Evolutionary conservation across 2,888 invertebrate genomes (phyloP), one percentile per base, ranked within the genome.

Genomic region (Drosophila sordidula): DNA sequence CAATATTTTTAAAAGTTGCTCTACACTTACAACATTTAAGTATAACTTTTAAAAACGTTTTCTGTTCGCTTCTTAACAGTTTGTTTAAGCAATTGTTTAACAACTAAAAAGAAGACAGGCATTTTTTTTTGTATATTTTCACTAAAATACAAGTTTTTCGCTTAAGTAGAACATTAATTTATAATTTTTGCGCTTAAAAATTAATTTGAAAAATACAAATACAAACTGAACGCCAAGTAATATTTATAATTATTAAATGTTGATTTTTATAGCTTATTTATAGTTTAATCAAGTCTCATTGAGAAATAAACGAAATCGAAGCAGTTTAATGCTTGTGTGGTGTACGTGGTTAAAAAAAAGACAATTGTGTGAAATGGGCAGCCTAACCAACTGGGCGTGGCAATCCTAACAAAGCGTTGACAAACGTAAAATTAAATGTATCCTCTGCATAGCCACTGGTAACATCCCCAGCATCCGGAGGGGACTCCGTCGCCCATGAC

Each of bases 391-490:
- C 50, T 55, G 84, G 70, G 56, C 89, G 87, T 70, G 86, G 87
- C 87, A 91, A 82, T 78, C 91, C 91, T 75, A 90, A 82, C 89
- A 91, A 90, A 78, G 90, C 91, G 70, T 90, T 89, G 75, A 90
- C 90, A 82, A 90, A 91, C 54, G 89, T 90, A 76, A 83, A 91
- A 87, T 89, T 87, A 87, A 91, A 90, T 59, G 89, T 86, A 70
- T 91, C 90, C 63, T 89, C 89, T 59, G 77, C 74, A 47, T 88
- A 75, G 47, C 63, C 52, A 16, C 51, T 59, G 55, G 55, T 55
- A 44, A 39, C 42, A 65, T 61, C 57, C 22, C 42, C 61, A 57
- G 47, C 58, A 54, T 63, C 50, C 32, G 62, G 82, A 78, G 71
- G 3, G 55, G 68, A 52, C 8, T 57, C 68, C 67, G 51, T 41